These are phyloP conservation scores for Xerus rutilus DNA, from an alignment of 2,797 vertebrate species.

Conservation along the genomic window DNA sequence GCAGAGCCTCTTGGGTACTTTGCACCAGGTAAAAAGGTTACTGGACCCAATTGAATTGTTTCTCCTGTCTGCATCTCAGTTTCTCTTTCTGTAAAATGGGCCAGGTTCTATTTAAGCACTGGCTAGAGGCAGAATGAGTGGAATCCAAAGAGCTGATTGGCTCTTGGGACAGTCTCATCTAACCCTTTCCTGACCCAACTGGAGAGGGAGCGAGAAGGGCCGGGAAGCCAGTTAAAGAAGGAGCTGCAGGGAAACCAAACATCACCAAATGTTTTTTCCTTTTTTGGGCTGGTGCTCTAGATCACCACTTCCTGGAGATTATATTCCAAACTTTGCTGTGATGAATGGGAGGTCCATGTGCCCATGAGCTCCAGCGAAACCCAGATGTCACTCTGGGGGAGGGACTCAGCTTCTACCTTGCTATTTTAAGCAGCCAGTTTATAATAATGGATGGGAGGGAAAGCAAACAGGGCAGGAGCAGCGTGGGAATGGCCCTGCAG, in stretches of 20 bases:
- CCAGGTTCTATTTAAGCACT: background rate
- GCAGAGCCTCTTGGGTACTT: constrained; percentile 12
- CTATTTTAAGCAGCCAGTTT: constrained; percentile 89
- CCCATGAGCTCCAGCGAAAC: constrained; percentile 84
- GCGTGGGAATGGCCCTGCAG: constrained; percentile 78
- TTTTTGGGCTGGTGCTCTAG: constrained; percentile 89
- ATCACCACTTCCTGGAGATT: constrained; percentile 88
- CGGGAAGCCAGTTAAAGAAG: constrained; percentile 81
- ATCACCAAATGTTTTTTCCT: constrained; percentile 89
- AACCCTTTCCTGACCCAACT: constrained; percentile 34
- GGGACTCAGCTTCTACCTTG: constrained; percentile 80
- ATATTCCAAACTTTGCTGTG: constrained; percentile 84
- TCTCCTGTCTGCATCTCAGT: constrained; percentile 28
- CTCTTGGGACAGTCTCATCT: background rate
- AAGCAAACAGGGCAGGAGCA: constrained; percentile 63
- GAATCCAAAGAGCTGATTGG: background rate
- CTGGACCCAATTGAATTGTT: background rate
- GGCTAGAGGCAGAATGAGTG: background rate
- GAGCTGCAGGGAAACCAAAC: constrained; percentile 81
- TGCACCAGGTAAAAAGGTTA: background rate
- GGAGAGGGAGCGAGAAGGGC: constrained; percentile 33
- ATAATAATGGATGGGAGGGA: constrained; percentile 85
- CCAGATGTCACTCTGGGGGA: constrained; percentile 84
- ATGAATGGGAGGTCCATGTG: constrained; percentile 83
- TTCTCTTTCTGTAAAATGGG: constrained; percentile 51